Evolutionary conservation across 2,113 vertebrate genomes (phyloP), one percentile per base, ranked within the genome.

Genomic region (Xyrauchen texanus): DNA sequence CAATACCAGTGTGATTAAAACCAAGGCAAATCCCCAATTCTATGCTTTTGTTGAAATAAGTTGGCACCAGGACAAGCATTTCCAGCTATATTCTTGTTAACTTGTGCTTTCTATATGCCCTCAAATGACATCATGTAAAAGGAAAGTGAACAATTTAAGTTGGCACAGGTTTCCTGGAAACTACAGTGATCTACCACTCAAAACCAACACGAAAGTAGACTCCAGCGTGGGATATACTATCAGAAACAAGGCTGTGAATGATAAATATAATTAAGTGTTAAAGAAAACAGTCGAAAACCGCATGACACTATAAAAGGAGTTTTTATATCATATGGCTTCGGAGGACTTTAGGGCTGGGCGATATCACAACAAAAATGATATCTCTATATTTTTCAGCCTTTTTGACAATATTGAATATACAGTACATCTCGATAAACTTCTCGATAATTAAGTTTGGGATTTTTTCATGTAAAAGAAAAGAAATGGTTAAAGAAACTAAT

Each of bases 1-100:
- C 13, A 62, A 61, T 61, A 73, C 70, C 61, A 7, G 60, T 63
- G 12, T 51, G 60, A 75, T 63, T 62, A 63, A 72, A 58, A 84
- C 60, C 64, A 78, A 65, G 58, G 15, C 4, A 4, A 51, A 74
- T 8, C 15, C 58, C 3, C 15, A 62, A 58, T 7, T 13, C 69
- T 46, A 10, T 13, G 46, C 34, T 47, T 74, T 34, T 42, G 71
- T 51, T 11, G n/a, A 13, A 51, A 62, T n/a, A 62, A 74, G 15
- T 8, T 74, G 58, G 46, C 11, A 0, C 8, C 60, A 8, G 42
- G 58, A 34, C 68, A 44, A 57, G 68, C 12, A 70, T 70, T 34
- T 55, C 68, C 12, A 9, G 34, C 52, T 44, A 8, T 34, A 6
- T 55, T 11, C 68, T 7, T 10, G 68, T 69, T 0, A 62, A 49